phyloP scores from a whole-genome alignment of 2,888 invertebrate genomes.

The Eupithecia exiguata region DNA sequence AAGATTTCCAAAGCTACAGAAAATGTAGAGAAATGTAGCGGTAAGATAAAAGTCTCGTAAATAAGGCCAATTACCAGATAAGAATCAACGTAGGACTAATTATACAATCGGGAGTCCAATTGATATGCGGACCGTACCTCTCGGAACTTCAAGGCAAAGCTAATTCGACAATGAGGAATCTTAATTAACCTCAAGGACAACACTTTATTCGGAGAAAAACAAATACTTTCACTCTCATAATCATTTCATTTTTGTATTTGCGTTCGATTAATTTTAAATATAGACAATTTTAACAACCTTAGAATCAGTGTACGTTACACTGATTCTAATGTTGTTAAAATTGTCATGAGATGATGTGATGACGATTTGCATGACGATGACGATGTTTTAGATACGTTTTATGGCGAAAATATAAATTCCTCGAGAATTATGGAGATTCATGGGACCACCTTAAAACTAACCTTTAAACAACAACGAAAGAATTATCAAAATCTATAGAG shows the following conservation, averaged over 20 bases:
- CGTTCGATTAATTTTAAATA: too few species aligned
- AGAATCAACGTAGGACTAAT: constrained; percentile 10
- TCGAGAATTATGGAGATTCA: too few species aligned
- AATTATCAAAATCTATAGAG: too few species aligned
- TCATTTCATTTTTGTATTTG: not conserved
- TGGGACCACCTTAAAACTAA: too few species aligned
- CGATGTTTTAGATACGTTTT: too few species aligned
- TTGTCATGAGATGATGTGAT: too few species aligned
- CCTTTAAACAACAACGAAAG: too few species aligned
- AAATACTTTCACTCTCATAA: not conserved
- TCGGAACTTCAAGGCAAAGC: constrained; percentile 1
- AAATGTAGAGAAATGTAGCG: constrained; percentile 5
- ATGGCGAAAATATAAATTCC: too few species aligned
- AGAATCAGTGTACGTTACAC: too few species aligned
- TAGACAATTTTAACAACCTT: too few species aligned
- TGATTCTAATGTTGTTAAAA: too few species aligned
- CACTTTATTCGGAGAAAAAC: not conserved
- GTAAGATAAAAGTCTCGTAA: constrained; percentile 7
- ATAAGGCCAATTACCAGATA: constrained; percentile 6
- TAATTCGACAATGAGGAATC: constrained; percentile 2
- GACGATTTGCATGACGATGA: too few species aligned
- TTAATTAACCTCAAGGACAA: constrained; percentile 1
- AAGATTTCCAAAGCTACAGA: not conserved
- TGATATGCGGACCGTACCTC: constrained; percentile 7
- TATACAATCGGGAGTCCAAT: constrained; percentile 1